Base-by-base conservation (phyloP, 2,888 invertebrate genomes). In the Omphaloscelis lunosa region DNA sequence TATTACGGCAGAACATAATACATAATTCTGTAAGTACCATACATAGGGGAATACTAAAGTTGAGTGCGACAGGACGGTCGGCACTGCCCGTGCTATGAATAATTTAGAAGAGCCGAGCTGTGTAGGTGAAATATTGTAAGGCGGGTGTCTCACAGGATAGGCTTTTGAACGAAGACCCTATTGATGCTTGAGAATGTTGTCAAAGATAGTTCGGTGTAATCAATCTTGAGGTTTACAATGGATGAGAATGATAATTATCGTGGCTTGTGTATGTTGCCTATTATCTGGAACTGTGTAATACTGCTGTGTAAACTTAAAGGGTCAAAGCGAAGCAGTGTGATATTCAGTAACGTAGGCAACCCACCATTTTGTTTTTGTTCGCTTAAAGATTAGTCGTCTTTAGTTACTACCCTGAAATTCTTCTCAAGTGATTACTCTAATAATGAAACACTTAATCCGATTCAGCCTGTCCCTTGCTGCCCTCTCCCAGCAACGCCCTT, bases 1-100 rank as follows among this genome's bases (percentile, higher is more conserved):
- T 79, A 87, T 84, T 84, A 88, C 75, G 51, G 68, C 70, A 67
- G 71, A 89, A 86, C 82, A 88, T 88, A 80, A 93, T 94, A 93
- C 89, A 94, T 93, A 93, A 94, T 94, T 94, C 93, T 83, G 91
- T 92, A 93, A 93, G 94, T 90, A 91, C 85, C 84, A 88, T 88
- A 90, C 92, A 88, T 89, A 76, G 80, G 92, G 88, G 94, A 92
- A 92, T 93, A 91, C 89, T 90, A 89, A 92, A 91, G 89, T 89
- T 85, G 85, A 88, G 90, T 90, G 88, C 90, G 92, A 92, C 92
- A 90, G 91, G 90, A 89, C 88, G 89, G 86, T 75, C 83, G 82
- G 73, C 59, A 78, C 80, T 84, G 86, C 85, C 89, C 89, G 85
- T 88, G 86, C 84, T 71, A 87, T 92, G 91, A 92, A 92, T 92